A percentile compares a stretch with the other conserved stretches of the same genome.
Conservation (phyloP, 2,113 vertebrate genomes). For the Upupa epops region DNA sequence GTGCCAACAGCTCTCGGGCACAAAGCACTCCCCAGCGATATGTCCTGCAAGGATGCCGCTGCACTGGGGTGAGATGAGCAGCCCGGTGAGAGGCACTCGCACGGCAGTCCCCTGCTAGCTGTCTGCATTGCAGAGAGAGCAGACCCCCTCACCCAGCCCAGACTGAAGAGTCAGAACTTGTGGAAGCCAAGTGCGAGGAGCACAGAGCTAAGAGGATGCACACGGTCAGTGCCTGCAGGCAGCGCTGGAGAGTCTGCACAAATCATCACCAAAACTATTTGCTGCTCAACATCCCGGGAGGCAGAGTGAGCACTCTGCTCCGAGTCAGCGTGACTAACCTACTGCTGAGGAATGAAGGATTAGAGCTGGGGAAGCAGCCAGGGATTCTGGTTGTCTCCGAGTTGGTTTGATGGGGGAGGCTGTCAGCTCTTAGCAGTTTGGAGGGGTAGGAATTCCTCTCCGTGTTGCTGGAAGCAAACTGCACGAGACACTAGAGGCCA, state of each 20-base stretch:
- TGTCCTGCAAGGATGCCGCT: neutral
- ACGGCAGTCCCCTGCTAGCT: neutral
- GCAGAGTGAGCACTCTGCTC: neutral
- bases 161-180: neutral
- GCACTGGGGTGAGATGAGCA: neutral
- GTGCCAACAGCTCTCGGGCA: neutral
- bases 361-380: neutral
- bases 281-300: neutral
- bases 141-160: neutral
- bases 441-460: neutral
- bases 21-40: neutral
- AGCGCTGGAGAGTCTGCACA: neutral
- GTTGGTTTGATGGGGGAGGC: neutral
- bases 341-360: neutral
- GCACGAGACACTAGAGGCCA: neutral
- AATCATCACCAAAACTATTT: neutral
- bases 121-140: neutral
- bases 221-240: neutral
- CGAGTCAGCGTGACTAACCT: fast-evolving
- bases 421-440: neutral
- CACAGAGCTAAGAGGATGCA: neutral
- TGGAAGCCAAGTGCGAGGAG: neutral
- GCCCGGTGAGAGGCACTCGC: neutral
- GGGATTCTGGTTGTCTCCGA: neutral
- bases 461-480: neutral